These are phyloP conservation scores for Falcunculus frontatus DNA, from an alignment of 2,113 vertebrate species.

Conservation along the genomic window DNA sequence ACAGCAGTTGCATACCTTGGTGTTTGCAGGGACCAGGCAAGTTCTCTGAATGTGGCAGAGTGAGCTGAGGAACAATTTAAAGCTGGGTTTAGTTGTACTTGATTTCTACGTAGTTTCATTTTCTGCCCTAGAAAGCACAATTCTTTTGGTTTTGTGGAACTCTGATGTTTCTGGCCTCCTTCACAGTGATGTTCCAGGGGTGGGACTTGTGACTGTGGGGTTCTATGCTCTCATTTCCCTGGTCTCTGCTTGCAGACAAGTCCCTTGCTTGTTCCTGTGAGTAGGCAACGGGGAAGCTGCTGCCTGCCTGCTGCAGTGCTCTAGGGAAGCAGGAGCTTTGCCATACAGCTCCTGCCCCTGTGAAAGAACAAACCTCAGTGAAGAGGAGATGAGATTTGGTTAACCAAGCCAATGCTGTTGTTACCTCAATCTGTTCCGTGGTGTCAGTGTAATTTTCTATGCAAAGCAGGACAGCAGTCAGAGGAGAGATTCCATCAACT, in stretches of 20 bases:
- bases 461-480: background rate
- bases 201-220: background rate
- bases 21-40: background rate
- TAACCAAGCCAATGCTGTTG: background rate
- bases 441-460: background rate
- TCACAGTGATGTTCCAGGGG: background rate
- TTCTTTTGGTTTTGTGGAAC: background rate
- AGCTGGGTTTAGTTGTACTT: background rate
- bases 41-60: background rate
- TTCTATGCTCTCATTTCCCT: background rate
- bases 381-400: background rate
- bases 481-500: background rate
- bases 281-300: background rate
- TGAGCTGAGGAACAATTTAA: background rate
- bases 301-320: background rate
- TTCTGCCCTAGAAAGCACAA: background rate
- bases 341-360: background rate
- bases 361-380: background rate
- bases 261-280: background rate
- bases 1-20: background rate
- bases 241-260: background rate
- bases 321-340: background rate
- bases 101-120: background rate
- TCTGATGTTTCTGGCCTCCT: background rate
- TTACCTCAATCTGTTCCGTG: rapidly evolving